phyloP scores from a whole-genome alignment of 2,113 vertebrate genomes.

The Microcebus murinus region DNA sequence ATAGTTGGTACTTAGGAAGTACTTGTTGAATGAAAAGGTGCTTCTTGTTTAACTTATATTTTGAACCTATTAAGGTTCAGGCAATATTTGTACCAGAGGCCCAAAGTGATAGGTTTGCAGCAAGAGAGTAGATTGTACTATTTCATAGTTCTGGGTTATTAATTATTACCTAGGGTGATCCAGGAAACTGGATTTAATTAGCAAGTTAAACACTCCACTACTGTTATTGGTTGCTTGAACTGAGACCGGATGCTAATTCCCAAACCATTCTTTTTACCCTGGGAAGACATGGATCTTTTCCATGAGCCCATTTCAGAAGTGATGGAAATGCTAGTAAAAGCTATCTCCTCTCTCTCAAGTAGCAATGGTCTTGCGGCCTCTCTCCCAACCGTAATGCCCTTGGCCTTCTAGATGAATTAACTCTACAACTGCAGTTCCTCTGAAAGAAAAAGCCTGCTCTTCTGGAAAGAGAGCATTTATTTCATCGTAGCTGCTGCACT shows the following conservation, averaged over 20 bases:
- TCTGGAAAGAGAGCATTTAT: slow-evolving; percentile 1
- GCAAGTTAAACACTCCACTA: not conserved
- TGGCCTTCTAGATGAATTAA: slow-evolving; percentile 15
- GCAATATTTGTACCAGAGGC: not conserved
- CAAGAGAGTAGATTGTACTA: not conserved
- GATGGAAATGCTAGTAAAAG: not conserved
- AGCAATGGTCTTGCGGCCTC: not conserved
- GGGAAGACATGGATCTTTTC: not conserved
- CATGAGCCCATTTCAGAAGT: not conserved
- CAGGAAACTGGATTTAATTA: slow-evolving; percentile 22
- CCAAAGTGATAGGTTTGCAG: not conserved
- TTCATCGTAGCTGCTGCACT: not conserved
- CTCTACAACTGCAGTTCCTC: not conserved
- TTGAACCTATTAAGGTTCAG: not conserved
- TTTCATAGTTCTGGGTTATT: slow-evolving; percentile 38
- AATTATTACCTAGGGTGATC: slow-evolving; percentile 56
- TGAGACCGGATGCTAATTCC: not conserved
- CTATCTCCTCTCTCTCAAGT: not conserved
- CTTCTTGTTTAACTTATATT: not conserved
- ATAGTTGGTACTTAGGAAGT: not conserved
- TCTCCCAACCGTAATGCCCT: not conserved
- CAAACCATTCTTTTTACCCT: not conserved
- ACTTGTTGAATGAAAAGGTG: not conserved
- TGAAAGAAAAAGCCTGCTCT: not conserved
- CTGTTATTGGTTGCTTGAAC: not conserved